Percentiles rank a stretch among this genome's conserved stretches.
These are phyloP conservation scores for Adelphocoris suturalis DNA, from an alignment of 2,888 invertebrate species.

Conservation along the genomic window DNA sequence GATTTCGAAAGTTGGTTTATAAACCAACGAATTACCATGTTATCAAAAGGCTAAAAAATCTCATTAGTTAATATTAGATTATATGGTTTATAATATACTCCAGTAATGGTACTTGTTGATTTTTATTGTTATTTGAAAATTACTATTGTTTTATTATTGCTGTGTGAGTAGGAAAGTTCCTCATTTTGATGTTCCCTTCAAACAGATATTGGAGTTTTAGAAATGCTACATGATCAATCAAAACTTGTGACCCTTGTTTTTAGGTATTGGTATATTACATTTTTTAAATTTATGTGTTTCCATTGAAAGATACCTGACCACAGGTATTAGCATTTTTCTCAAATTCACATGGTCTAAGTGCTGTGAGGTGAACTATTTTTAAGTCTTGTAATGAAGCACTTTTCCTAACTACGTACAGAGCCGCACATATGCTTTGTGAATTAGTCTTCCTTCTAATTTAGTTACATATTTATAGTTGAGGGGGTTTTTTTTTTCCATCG, in stretches of 20 bases:
- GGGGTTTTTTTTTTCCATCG: background rate
- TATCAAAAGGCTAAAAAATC: too few species aligned
- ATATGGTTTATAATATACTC: background rate
- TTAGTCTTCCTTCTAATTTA: background rate
- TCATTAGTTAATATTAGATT: background rate
- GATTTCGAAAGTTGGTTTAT: too few species aligned
- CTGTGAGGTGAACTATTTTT: background rate
- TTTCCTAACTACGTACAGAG: background rate
- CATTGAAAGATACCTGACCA: too few species aligned
- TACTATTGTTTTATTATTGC: background rate
- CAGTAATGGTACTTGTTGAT: background rate
- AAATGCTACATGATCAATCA: background rate
- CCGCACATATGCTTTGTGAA: background rate
- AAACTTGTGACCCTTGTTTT: background rate
- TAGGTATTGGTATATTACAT: too few species aligned
- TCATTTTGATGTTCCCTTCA: background rate
- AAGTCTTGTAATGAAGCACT: background rate
- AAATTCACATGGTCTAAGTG: conserved; percentile 7
- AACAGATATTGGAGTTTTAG: background rate
- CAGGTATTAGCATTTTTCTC: background rate
- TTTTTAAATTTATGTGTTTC: too few species aligned
- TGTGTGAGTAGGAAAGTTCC: background rate
- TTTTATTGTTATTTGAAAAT: background rate
- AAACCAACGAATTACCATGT: too few species aligned
- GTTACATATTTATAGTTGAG: background rate